Conservation (phyloP, 2,797 vertebrate genomes). For the Macropus fuliginosus region DNA sequence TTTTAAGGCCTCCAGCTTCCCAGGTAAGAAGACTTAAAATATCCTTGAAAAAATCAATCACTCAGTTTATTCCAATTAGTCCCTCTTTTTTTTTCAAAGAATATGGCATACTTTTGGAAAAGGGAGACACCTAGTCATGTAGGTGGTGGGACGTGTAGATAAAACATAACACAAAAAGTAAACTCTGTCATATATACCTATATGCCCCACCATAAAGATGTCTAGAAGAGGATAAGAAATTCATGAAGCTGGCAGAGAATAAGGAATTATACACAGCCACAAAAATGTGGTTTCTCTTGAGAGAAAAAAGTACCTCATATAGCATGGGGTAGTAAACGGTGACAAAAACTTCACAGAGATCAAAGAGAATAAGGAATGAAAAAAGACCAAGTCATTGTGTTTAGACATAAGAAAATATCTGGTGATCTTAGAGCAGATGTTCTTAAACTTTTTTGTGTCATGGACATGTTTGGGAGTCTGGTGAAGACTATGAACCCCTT, state of each 20-base stretch:
- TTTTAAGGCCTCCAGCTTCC: neutral
- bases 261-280: neutral
- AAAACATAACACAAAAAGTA: neutral
- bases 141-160: neutral
- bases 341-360: neutral
- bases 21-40: conserved; percentile 34
- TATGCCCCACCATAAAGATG: neutral
- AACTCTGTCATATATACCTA: neutral
- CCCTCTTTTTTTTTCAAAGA: neutral
- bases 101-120: conserved; percentile 3
- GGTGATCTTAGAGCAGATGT: neutral
- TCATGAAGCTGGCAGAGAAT: neutral
- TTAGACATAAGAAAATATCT: neutral
- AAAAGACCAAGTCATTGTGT: neutral
- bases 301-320: neutral
- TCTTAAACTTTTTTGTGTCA: neutral
- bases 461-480: neutral
- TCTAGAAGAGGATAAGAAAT: neutral
- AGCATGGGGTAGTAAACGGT: neutral
- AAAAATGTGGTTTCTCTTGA: neutral
- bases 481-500: neutral
- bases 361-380: neutral
- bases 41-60: neutral
- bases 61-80: neutral
- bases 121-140: neutral